A percentile compares a stretch with the other conserved stretches of the same genome.
Conservation (phyloP, 2,797 vertebrate species). For the Coracias cyanogaster region DNA sequence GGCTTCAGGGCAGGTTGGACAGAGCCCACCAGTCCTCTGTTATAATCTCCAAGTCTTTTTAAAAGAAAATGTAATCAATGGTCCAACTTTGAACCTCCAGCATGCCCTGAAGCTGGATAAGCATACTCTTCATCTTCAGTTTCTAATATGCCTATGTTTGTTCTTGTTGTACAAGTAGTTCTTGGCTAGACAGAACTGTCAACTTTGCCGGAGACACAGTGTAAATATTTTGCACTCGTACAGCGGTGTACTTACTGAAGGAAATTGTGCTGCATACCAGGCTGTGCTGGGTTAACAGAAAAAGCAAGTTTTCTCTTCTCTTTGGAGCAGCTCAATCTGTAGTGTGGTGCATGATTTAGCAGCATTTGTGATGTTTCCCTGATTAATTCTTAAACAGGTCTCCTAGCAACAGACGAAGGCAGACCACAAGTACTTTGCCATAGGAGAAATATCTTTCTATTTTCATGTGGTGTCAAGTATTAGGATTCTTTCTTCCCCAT, state of each 20-base stretch:
- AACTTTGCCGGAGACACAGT: conserved; percentile 24
- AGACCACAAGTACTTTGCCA: conserved; percentile 36
- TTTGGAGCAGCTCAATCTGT: conserved; percentile 56
- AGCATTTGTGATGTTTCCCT: conserved; percentile 66
- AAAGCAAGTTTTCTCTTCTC: conserved; percentile 18
- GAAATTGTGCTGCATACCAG: conserved; percentile 39
- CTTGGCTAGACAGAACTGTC: conserved; percentile 31
- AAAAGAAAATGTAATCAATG: background rate
- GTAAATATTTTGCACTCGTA: conserved; percentile 48
- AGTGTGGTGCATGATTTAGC: conserved; percentile 62
- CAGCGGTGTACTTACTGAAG: background rate
- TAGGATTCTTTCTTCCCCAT: background rate
- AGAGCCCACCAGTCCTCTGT: background rate
- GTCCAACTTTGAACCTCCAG: background rate
- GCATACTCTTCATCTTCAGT: background rate
- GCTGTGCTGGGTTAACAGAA: conserved; percentile 13
- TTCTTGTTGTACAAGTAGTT: conserved; percentile 4
- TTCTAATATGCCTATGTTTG: background rate
- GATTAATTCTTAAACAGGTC: conserved; percentile 74
- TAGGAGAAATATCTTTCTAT: conserved; percentile 23
- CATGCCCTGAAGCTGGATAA: background rate
- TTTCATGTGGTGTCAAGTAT: conserved; percentile 3
- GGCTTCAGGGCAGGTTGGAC: background rate
- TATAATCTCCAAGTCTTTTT: background rate
- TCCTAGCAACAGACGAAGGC: conserved; percentile 76